Base-by-base conservation (phyloP, 92 coral and sea anemone species). In the Plumapathes pennacea region DNA sequence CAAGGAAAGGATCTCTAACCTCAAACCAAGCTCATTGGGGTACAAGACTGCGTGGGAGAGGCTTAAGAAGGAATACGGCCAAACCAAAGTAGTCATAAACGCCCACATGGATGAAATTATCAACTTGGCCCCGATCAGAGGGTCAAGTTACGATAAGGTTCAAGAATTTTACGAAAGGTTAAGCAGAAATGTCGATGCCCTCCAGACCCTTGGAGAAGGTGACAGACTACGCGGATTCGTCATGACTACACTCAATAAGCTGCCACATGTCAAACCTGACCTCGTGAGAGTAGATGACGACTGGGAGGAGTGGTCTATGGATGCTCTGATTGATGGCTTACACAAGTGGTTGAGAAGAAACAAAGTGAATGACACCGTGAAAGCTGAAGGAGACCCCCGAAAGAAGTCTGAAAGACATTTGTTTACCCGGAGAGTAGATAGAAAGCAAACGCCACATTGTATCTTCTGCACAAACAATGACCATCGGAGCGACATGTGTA, bases 301-400 rank as follows among this genome's bases (percentile, higher is more conserved):
- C 39, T 80, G 81, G 86, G 81, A 72, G 59, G 75, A 72, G 17
- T 64, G 86, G 81, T 43, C 39, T 38, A 71, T 72, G 86, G 32
- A 62, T 14, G 69, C 47, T 12, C 41, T 56, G 27, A 77, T 68
- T 12, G 34, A 43, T 21, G 45, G 44, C 5, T 17, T 80, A 23
- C 81, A 81, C 42, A 59, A 63, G 18, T 81, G 82, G 82, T 55
- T 65, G 8, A 45, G 54, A 32, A 52, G 77, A 39, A 74, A 74
- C 54, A 73, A 67, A 40, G 24, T 26, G 23, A 74, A 64, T 23
- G 73, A 61, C 31, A 29, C 49, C 0, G 28, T 27, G 10, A 2
- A 25, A 10, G 72, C 38, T 10, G 32, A 14, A 25, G 72, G 52
- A 34, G 47, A 71, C 9, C 17, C 50, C 1, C 32, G 53, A 40